Percentiles rank a stretch among this genome's conserved stretches.
Evolutionary conservation across 2,888 invertebrate genomes (phyloP).

Genomic region (Eupithecia subfuscata): DNA sequence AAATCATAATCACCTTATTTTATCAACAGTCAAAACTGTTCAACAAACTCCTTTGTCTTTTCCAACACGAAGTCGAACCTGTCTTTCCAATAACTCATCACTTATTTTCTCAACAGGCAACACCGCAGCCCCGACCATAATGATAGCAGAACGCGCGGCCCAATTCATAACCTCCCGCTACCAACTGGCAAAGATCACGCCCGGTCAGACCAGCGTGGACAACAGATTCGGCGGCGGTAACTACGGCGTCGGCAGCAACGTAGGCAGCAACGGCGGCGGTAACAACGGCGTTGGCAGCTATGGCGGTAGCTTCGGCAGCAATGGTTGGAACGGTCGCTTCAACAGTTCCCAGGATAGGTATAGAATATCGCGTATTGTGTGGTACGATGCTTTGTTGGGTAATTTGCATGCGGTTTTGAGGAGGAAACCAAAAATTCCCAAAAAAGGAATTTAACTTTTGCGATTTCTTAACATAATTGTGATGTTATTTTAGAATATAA

Average conservation of each 20-base stretch:
- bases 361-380: not conserved
- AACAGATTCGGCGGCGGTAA: slow-evolving; percentile 55
- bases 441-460: not conserved
- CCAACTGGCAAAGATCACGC: slow-evolving; percentile 63
- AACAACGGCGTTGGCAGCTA: slow-evolving; percentile 36
- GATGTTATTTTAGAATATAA: too few species aligned
- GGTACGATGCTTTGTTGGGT: not conserved
- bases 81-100: not conserved
- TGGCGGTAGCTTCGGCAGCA: slow-evolving; percentile 39
- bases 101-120: slow-evolving; percentile 68
- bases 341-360: not conserved
- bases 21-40: too few species aligned
- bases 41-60: too few species aligned
- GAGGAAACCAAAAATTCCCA: not conserved
- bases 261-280: slow-evolving; percentile 43
- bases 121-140: slow-evolving; percentile 84
- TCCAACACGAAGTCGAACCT: too few species aligned
- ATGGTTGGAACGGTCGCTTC: slow-evolving; percentile 25
- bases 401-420: not conserved
- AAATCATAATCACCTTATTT: too few species aligned
- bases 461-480: too few species aligned
- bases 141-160: slow-evolving; percentile 84
- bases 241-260: slow-evolving; percentile 36
- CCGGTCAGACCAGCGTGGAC: slow-evolving; percentile 42
- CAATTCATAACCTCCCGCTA: slow-evolving; percentile 80